Conservation (phyloP, 2,888 invertebrate genomes). For the Melanostoma scalare region DNA sequence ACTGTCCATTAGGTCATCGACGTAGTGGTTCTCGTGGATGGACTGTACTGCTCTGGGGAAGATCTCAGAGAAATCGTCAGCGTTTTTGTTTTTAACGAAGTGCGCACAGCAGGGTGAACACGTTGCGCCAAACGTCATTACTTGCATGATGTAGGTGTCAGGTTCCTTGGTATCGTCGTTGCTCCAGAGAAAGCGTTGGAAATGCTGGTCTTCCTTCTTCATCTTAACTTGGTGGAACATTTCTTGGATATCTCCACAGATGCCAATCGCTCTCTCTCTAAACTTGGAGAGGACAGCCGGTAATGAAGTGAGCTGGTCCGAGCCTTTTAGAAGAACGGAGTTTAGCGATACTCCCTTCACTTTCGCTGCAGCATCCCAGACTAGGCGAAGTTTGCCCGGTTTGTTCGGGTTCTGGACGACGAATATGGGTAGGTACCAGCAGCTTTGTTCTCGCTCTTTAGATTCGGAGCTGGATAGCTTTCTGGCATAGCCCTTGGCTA, state of each 20-base stretch:
- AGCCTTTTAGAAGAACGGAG: constrained; percentile 4
- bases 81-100: no score
- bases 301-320: neutral
- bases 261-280: neutral
- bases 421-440: neutral
- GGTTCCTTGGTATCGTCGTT: neutral
- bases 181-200: constrained; percentile 4
- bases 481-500: no score
- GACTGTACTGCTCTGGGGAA: no score
- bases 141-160: neutral
- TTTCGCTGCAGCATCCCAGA: neutral
- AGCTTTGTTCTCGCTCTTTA: no score
- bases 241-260: neutral
- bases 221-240: constrained; percentile 8
- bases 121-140: neutral
- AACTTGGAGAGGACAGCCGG: neutral
- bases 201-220: constrained; percentile 5
- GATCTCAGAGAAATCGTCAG: no score
- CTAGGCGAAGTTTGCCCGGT: neutral
- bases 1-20: no score
- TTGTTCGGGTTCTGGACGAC: neutral
- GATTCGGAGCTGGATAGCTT: no score
- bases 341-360: constrained; percentile 8
- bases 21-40: no score
- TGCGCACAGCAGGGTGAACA: no score